Percentiles rank a stretch among this genome's conserved stretches.
These are phyloP conservation scores for Sula dactylatra DNA, from an alignment of 2,113 vertebrate species.

Conservation along the genomic window DNA sequence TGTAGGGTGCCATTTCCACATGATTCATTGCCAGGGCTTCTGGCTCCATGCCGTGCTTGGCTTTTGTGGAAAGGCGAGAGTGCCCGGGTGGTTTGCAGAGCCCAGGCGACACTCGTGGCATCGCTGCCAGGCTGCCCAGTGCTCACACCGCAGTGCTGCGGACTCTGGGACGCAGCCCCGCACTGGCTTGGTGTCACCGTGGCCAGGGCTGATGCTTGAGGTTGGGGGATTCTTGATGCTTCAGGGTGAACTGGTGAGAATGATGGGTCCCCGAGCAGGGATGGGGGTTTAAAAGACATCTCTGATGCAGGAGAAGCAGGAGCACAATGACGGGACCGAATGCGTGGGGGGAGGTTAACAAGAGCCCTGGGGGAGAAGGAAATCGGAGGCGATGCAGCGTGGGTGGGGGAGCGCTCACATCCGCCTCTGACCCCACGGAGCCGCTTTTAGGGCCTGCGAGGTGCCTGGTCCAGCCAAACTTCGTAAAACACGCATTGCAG, in stretches of 20 bases:
- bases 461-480: neutral
- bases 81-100: neutral
- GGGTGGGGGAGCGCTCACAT: neutral
- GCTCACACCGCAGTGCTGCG: rapidly evolving
- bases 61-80: rapidly evolving
- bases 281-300: neutral
- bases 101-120: rapidly evolving
- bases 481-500: rapidly evolving
- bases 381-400: rapidly evolving
- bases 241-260: neutral
- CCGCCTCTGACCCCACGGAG: neutral
- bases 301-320: rapidly evolving
- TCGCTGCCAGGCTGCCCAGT: neutral
- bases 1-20: neutral
- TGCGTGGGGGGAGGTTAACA: rapidly evolving
- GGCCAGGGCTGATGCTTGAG: neutral
- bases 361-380: neutral
- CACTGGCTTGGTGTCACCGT: rapidly evolving
- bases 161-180: too few relatives aligned
- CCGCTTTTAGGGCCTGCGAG: neutral
- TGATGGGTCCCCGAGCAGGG: neutral
- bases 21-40: rapidly evolving
- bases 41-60: rapidly evolving
- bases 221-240: neutral
- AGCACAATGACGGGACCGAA: rapidly evolving